Base-by-base conservation (phyloP, 2,797 vertebrate species). In the Decapterus maruadsi region DNA sequence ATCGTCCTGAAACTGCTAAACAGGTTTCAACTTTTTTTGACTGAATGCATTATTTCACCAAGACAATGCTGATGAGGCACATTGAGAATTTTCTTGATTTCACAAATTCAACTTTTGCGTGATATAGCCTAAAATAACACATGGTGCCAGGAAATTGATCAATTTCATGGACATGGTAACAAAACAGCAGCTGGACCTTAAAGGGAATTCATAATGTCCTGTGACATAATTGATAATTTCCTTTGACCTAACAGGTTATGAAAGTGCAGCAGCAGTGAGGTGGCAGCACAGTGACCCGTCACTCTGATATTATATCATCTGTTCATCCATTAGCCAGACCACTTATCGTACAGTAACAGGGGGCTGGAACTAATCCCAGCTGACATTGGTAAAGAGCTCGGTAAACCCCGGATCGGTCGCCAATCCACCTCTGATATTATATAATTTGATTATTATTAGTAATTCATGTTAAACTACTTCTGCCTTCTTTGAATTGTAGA, bases 1-100 rank as follows among this genome's bases (percentile, higher is more conserved):
- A 92, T 61, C 86, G 73, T n/a, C 86, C 86, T 16, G 83, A 89
- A 59, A 84, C 89, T 70, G 50, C 70, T 2, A 38, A 82, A 68
- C 88, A 93, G 95, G 96, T 97, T 83, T 55, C 11, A 36, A 34
- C 55, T 46, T 78, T 65, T 65, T 3, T 69, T 26, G 22, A 59
- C 46, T 40, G 8, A 68, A 75, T 13, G 46, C 50, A 17, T 56
- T 12, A 16, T 65, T 29, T 67, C 17, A 38, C 16, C 43, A 56
- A 53, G 55, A 55, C 19, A 26, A 26, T 16, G n/a, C 20, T 43
- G 57, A 53, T 43, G 54, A 17, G 34, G 53, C 17, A 10, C 26
- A 42, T 4, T n/a, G 13, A 45, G 3, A 53, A 51, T 72, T 40
- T 54, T 31, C 2, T 51, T 19, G 0, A 46, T 58, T 55, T 45